Percentiles rank a stretch among this genome's conserved stretches.
These are phyloP conservation scores for Lycopodina hypogea DNA, from an alignment of 37 sponge, comb jelly and placozoan species.

Conservation along the genomic window DNA sequence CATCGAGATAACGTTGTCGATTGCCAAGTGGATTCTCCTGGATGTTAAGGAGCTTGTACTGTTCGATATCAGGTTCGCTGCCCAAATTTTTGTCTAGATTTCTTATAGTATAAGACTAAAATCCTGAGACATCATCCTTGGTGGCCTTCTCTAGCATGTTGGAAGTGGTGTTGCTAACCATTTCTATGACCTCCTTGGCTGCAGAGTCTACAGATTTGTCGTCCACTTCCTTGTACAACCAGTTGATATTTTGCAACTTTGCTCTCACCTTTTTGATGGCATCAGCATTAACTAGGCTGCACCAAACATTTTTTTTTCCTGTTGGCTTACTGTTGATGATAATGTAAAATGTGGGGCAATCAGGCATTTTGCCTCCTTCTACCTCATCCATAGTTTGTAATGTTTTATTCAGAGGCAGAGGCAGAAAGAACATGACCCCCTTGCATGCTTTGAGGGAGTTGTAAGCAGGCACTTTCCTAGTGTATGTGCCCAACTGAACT, in stretches of 20 bases:
- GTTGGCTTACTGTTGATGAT: constrained; percentile 38
- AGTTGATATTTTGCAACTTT: constrained; percentile 37
- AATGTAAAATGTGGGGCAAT: constrained; percentile 49
- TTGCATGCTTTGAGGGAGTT: constrained; percentile 40
- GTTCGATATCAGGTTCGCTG: constrained; percentile 52
- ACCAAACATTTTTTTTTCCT: constrained; percentile 39
- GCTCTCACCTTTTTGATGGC: no score
- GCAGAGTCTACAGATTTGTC: neutral
- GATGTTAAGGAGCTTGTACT: constrained; percentile 46
- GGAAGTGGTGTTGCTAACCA: no score
- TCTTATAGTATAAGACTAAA: constrained; percentile 45
- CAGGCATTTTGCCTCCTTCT: no score
- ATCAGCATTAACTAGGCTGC: constrained; percentile 17
- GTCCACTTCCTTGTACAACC: constrained; percentile 49
- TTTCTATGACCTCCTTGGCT: no score
- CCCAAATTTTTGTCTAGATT: constrained; percentile 12
- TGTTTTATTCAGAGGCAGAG: no score
- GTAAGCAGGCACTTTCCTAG: constrained; percentile 44
- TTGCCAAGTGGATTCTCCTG: no score
- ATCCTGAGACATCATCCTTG: no score
- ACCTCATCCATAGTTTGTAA: no score
- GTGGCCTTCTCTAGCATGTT: no score
- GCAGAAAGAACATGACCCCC: constrained; percentile 45
- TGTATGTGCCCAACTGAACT: constrained; percentile 50
- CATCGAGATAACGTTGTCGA: no score